These are phyloP conservation scores for Siniperca knerii DNA, from an alignment of 2,113 vertebrate genomes.

Conservation along the genomic window DNA sequence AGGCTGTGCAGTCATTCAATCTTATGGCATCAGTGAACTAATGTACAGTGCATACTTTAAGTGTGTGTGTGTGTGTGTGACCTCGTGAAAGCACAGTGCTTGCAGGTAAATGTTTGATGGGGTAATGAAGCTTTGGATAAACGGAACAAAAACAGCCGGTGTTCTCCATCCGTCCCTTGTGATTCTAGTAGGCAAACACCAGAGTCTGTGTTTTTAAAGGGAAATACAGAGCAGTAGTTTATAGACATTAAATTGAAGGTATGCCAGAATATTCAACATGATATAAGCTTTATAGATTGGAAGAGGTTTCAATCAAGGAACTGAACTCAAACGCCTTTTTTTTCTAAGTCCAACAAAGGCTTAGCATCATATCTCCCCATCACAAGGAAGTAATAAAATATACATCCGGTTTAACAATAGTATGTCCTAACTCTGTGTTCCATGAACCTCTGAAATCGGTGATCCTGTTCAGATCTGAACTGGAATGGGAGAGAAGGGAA, in stretches of 20 bases:
- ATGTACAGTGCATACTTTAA: conserved; percentile 53
- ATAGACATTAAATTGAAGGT: neutral
- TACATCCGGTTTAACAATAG: conserved; percentile 39
- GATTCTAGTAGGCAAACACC: conserved; percentile 53
- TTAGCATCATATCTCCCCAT: conserved; percentile 27
- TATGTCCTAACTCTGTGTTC: neutral
- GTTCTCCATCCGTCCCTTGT: conserved; percentile 57
- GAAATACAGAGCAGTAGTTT: conserved; percentile 11
- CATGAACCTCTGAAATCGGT: conserved; percentile 9
- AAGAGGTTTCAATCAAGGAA: conserved; percentile 22
- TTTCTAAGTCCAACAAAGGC: conserved; percentile 26
- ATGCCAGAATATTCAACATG: neutral
- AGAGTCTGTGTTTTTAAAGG: conserved; percentile 24
- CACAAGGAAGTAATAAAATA: conserved; percentile 43
- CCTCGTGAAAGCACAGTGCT: conserved; percentile 42
- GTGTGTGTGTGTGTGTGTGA: conserved; percentile 19
- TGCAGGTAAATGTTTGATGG: conserved; percentile 85
- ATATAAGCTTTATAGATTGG: conserved; percentile 4
- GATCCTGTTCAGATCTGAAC: conserved; percentile 18
- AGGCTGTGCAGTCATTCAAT: conserved; percentile 17
- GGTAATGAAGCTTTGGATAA: conserved; percentile 80
- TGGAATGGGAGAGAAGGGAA: conserved; percentile 17
- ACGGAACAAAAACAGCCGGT: conserved; percentile 61
- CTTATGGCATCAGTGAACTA: conserved; percentile 50
- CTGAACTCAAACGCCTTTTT: neutral